Evolutionary conservation across 2,888 invertebrate genomes (phyloP).

Genomic region (Melanchra persicariae): DNA sequence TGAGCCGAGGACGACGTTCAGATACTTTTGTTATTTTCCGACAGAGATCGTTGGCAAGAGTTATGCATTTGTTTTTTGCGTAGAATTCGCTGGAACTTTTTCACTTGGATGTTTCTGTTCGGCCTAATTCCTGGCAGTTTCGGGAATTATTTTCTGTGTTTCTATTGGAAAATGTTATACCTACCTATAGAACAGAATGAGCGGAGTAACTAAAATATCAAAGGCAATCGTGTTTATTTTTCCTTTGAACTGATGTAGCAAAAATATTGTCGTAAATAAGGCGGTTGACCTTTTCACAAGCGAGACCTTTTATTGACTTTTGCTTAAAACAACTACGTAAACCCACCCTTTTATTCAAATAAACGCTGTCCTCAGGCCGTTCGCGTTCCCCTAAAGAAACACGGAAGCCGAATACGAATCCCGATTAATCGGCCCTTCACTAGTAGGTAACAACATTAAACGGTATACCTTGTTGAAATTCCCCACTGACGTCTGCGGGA

Average conservation of each 20-base stretch:
- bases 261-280: not conserved
- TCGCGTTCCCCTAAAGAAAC: conserved; percentile 32
- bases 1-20: conserved; percentile 50
- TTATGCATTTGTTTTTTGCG: conserved; percentile 66
- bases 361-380: conserved; percentile 14
- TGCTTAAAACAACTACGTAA: conserved; percentile 33
- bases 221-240: conserved; percentile 6
- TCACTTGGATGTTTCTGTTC: conserved; percentile 14
- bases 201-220: not conserved
- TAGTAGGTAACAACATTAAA: conserved; percentile 49
- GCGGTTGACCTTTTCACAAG: conserved; percentile 15
- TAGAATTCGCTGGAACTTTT: conserved; percentile 28
- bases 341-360: conserved; percentile 53
- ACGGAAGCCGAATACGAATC: conserved; percentile 43
- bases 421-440: conserved; percentile 40
- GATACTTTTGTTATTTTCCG: conserved; percentile 64
- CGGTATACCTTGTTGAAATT: conserved; percentile 57
- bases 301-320: conserved; percentile 30
- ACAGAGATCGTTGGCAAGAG: conserved; percentile 58
- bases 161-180: not conserved
- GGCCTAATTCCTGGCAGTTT: conserved; percentile 11
- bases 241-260: conserved; percentile 6
- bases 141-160: conserved; percentile 8
- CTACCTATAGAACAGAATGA: not conserved
- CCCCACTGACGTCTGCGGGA: conserved; percentile 41